Evolutionary conservation across 1,140 invertebrate species (phyloP).

Genomic region (Drosophila kikkawai): DNA sequence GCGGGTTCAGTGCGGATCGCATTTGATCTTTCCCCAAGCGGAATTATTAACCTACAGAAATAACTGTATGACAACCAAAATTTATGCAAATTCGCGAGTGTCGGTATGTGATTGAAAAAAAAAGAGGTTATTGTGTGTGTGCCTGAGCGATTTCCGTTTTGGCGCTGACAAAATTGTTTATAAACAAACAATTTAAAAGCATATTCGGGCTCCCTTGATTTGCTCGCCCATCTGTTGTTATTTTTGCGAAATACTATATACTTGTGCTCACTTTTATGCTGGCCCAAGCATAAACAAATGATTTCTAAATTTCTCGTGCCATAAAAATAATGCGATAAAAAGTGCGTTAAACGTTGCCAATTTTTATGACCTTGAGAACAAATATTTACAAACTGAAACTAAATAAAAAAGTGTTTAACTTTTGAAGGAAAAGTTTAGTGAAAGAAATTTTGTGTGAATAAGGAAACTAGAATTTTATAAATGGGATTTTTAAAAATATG

Average conservation of each 20-base stretch:
- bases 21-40: conserved; percentile 7
- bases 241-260: conserved; percentile 38
- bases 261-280: conserved; percentile 29
- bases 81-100: conserved; percentile 55
- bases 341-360: conserved; percentile 7
- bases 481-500: background rate
- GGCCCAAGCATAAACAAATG: conserved; percentile 15
- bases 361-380: conserved; percentile 18
- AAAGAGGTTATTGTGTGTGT: conserved; percentile 13
- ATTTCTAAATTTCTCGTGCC: conserved; percentile 10
- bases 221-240: conserved; percentile 3
- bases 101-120: conserved; percentile 25
- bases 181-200: conserved; percentile 56
- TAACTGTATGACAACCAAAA: conserved; percentile 52
- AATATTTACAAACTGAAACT: background rate
- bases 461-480: background rate
- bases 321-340: conserved; percentile 23
- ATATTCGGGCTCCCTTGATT: conserved; percentile 19
- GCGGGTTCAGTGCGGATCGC: conserved; percentile 24
- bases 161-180: conserved; percentile 39
- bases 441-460: background rate
- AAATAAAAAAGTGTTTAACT: background rate
- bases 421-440: background rate
- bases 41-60: conserved; percentile 39
- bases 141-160: conserved; percentile 58